Evolutionary conservation across 2,113 vertebrate genomes (phyloP).

Genomic region (Emydura subglobosa): DNA sequence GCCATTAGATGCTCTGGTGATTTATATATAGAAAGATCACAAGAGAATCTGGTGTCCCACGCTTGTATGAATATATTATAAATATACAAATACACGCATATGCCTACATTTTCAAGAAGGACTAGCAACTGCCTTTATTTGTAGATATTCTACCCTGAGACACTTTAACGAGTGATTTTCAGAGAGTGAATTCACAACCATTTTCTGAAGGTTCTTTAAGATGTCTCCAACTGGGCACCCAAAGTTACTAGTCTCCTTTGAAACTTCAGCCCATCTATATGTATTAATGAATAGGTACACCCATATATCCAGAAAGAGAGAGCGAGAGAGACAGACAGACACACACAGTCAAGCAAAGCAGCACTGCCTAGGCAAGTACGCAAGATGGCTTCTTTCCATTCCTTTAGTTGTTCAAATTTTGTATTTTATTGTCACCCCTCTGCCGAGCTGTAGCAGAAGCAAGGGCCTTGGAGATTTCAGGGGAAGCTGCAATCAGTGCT

Average conservation of each 20-base stretch:
- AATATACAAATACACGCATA: background rate
- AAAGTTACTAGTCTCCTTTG: background rate
- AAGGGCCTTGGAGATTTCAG: background rate
- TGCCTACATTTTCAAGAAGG: background rate
- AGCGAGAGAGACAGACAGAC: background rate
- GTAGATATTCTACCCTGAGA: background rate
- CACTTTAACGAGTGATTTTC: background rate
- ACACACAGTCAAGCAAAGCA: slow-evolving; percentile 39
- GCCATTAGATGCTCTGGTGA: background rate
- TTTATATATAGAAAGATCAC: background rate
- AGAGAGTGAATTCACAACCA: background rate
- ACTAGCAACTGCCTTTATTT: background rate
- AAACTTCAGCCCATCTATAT: background rate
- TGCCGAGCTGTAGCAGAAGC: background rate
- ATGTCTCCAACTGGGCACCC: background rate
- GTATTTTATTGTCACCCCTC: background rate
- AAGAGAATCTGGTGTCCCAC: background rate
- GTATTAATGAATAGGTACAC: background rate
- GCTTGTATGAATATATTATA: background rate
- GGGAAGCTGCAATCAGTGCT: background rate
- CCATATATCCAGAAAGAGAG: background rate
- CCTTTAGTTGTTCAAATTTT: background rate
- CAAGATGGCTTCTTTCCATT: slow-evolving; percentile 14
- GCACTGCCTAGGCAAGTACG: background rate
- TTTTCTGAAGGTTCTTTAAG: background rate